Evolutionary conservation across 2,888 invertebrate species (phyloP).

Genomic region (Noctua fimbriata): DNA sequence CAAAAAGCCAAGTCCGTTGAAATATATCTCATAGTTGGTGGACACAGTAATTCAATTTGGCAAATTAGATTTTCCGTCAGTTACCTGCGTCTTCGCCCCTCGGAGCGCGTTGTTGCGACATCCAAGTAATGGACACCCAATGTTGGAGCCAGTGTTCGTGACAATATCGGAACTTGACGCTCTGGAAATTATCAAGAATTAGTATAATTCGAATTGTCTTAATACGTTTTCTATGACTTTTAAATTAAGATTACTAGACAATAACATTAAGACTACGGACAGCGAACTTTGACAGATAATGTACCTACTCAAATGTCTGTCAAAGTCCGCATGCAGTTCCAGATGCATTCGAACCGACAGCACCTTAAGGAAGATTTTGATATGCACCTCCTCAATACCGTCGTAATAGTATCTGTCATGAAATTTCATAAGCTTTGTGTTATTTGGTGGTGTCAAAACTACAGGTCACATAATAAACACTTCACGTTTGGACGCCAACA

Average conservation of each 20-base stretch:
- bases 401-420: background rate
- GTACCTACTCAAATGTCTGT: background rate
- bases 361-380: background rate
- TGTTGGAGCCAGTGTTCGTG: conserved; percentile 70
- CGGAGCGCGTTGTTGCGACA: conserved; percentile 71
- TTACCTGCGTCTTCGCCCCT: conserved; percentile 86
- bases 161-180: conserved; percentile 34
- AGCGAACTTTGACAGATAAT: background rate
- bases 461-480: conserved; percentile 28
- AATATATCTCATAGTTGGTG: conserved; percentile 79
- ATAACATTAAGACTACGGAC: background rate
- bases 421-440: background rate
- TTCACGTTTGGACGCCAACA: conserved; percentile 58
- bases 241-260: background rate
- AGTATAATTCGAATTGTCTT: background rate
- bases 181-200: background rate
- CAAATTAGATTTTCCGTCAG: conserved; percentile 88
- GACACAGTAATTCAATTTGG: conserved; percentile 88
- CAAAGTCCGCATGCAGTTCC: background rate
- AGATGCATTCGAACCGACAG: background rate
- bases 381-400: background rate
- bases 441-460: background rate
- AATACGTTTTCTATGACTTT: background rate
- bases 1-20: conserved; percentile 54
- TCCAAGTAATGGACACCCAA: conserved; percentile 72